Base-by-base conservation (phyloP, 2,888 invertebrate species). In the Clistopyga incitator region DNA sequence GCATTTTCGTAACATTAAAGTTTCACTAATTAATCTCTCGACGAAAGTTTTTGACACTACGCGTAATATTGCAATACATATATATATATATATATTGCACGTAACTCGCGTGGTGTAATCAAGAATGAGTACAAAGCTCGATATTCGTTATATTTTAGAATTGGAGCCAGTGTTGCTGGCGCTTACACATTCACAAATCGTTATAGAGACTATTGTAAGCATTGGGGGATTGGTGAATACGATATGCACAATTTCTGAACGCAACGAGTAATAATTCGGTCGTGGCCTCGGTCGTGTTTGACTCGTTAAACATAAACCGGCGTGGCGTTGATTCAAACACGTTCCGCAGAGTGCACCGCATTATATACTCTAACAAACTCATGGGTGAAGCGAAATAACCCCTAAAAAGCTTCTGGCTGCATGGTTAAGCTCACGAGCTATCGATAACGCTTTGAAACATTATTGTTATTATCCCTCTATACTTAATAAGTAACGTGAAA, bases 1-100 rank as follows among this genome's bases (percentile, higher is more conserved):
- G 18, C 18, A n/a, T 50, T 50, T 18, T 8, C 15, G 15, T 23
- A 15, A 25, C 25, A 3, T 56, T 56, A 18, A 23, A 59, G 25
- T 56, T 72, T 59, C 42, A 59, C 59, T 72, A 56, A 59, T 72
- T 47, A 56, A 71, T n/a, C 23, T 25, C 72, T 23, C 42, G 72
- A 42, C 38, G 20, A 45, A 56, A 54, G 45, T 59, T 59, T 18
- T 10, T 29, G 4, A 10, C 42, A 56, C 45, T 45, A n/a, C n/a
- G n/a, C n/a, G n/a, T n/a, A n/a, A n/a, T n/a, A n/a, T n/a, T n/a
- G n/a, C n/a, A n/a, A n/a, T n/a, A n/a, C n/a, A n/a, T n/a, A 25
- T 11, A n/a, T 6, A 25, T 42, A 45, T 29, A 59, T 25, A 42
- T 38, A 2, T 42, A 34, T 34, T 2, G 10, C 15, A 42, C 29